A percentile compares a stretch with the other conserved stretches of the same genome.
These are phyloP conservation scores for Aproaerema taeniolella DNA, from an alignment of 2,888 invertebrate species.

Conservation along the genomic window DNA sequence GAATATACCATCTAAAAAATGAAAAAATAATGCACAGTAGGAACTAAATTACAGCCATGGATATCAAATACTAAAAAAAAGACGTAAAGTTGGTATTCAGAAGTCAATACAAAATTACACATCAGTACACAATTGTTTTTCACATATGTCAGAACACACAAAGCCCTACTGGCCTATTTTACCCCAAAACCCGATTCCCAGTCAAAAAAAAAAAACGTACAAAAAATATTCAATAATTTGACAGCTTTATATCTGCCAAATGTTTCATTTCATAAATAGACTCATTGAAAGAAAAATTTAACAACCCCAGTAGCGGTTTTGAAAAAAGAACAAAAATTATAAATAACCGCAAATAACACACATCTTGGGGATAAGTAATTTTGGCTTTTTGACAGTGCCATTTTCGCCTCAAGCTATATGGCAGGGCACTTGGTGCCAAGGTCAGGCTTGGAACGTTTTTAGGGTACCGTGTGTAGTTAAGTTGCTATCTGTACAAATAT, in stretches of 20 bases:
- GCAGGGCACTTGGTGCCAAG: constrained; percentile 54
- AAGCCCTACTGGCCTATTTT: too few relatives aligned
- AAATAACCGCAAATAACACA: constrained; percentile 42
- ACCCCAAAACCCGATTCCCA: constrained; percentile 3
- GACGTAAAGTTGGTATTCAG: too few relatives aligned
- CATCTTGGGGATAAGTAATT: constrained; percentile 28
- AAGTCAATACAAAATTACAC: too few relatives aligned
- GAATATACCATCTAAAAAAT: too few relatives aligned
- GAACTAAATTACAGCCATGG: too few relatives aligned
- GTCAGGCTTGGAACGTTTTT: constrained; percentile 33
- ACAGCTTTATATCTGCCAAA: constrained; percentile 45
- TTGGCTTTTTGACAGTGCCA: constrained; percentile 28
- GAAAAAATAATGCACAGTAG: too few relatives aligned
- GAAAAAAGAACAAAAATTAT: constrained; percentile 13
- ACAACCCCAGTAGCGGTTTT: constrained; percentile 20
- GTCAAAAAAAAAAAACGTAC: constrained; percentile 6
- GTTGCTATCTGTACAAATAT: too few relatives aligned
- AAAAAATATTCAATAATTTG: constrained; percentile 35
- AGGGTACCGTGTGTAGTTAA: too few relatives aligned
- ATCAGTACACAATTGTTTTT: too few relatives aligned
- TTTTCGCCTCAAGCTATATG: constrained; percentile 35
- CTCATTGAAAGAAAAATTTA: constrained; percentile 9
- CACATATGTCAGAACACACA: too few relatives aligned
- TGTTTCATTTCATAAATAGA: constrained; percentile 30
- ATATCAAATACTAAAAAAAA: too few relatives aligned